Percentiles rank a stretch among this genome's conserved stretches.
Conservation (phyloP, 1,140 invertebrate genomes). For the Grapholita molesta region DNA sequence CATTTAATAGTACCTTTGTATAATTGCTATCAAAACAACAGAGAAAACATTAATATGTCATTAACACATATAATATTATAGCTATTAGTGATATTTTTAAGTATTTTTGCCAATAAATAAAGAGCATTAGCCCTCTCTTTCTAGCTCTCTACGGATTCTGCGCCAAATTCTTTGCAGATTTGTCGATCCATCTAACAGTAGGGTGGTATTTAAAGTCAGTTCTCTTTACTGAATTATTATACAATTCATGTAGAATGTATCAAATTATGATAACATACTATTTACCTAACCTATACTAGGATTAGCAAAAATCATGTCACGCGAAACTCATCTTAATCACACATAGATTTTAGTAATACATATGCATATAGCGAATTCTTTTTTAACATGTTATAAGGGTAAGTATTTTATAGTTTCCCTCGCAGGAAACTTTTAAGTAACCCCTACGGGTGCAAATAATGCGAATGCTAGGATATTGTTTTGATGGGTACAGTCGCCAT, state of each 20-base stretch:
- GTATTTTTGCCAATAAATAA: not conserved
- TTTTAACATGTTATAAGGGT: not conserved
- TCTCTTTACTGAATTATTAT: not conserved
- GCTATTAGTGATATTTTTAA: not conserved
- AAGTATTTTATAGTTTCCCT: not conserved
- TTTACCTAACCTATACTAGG: not conserved
- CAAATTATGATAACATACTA: not conserved
- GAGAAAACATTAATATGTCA: not conserved
- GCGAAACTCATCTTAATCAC: not conserved
- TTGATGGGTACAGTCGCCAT: too few relatives aligned
- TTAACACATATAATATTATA: not conserved
- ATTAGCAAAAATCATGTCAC: not conserved
- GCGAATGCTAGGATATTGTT: not conserved
- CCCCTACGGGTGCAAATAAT: not conserved
- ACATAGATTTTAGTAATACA: not conserved
- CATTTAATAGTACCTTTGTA: too few relatives aligned
- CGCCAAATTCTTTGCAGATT: constrained; percentile 10
- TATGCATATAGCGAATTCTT: not conserved
- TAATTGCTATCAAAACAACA: not conserved
- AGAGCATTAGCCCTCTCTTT: constrained; percentile 7
- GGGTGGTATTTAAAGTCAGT: not conserved
- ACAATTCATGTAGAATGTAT: not conserved
- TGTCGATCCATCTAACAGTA: not conserved
- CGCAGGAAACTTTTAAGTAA: not conserved
- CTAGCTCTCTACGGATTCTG: constrained; percentile 11